Evolutionary conservation across 1,140 invertebrate genomes (phyloP).

Genomic region (Nymphalis io): DNA sequence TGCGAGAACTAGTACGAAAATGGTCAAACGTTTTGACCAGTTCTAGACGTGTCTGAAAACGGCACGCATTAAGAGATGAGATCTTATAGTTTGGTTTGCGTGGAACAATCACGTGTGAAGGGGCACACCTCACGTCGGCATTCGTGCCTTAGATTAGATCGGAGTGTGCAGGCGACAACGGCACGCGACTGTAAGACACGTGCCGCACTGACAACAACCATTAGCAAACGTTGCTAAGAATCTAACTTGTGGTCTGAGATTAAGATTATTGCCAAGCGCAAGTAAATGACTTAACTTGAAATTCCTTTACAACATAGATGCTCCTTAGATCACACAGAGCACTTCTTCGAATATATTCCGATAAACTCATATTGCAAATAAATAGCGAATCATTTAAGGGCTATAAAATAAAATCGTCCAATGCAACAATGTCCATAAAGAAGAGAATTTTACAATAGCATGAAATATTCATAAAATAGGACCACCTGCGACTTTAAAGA

Average conservation of each 20-base stretch:
- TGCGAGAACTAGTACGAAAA: conserved; percentile 42
- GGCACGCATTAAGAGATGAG: conserved; percentile 66
- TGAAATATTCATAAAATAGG: conserved; percentile 66
- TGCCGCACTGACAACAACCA: conserved; percentile 54
- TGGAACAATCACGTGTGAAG: conserved; percentile 73
- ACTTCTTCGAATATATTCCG: conserved; percentile 22
- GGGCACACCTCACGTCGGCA: conserved; percentile 66
- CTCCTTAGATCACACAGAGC: conserved; percentile 6
- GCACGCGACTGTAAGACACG: conserved; percentile 71
- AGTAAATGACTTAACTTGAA: conserved; percentile 33
- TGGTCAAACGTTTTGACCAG: conserved; percentile 49
- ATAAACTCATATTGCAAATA: conserved; percentile 29
- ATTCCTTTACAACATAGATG: conserved; percentile 18
- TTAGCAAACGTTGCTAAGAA: conserved; percentile 49
- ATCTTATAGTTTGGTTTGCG: conserved; percentile 58
- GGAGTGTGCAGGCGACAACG: conserved; percentile 48
- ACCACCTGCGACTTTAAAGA: conserved; percentile 33
- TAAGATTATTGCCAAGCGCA: conserved; percentile 44
- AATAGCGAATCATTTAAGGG: conserved; percentile 38
- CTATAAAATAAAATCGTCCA: conserved; percentile 59
- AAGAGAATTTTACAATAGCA: conserved; percentile 72
- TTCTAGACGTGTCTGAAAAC: conserved; percentile 42
- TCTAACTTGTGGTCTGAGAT: conserved; percentile 49
- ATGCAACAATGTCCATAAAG: conserved; percentile 57
- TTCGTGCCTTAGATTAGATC: conserved; percentile 74